These are phyloP conservation scores for Procapra przewalskii DNA, from an alignment of 2,113 vertebrate species.

Conservation along the genomic window DNA sequence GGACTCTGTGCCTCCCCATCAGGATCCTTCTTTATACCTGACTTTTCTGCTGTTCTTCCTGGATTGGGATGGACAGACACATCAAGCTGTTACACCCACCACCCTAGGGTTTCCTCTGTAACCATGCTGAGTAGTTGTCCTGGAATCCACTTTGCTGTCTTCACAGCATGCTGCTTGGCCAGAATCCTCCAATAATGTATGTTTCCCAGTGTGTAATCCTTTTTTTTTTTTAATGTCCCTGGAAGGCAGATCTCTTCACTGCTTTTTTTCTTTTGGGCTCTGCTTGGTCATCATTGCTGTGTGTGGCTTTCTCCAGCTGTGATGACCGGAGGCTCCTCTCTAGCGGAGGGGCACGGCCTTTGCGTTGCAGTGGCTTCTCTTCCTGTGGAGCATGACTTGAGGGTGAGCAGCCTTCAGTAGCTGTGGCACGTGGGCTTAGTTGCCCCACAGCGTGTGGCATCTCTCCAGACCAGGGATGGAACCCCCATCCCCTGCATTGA, in stretches of 20 bases:
- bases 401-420: background rate
- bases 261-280: background rate
- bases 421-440: background rate
- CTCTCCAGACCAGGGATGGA: background rate
- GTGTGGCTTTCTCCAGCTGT: background rate
- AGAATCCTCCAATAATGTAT: background rate
- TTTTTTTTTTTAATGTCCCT: rapidly evolving
- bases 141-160: background rate
- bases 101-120: background rate
- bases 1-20: background rate
- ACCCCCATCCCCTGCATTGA: background rate
- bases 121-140: rapidly evolving
- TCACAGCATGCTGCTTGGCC: background rate
- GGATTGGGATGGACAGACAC: background rate
- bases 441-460: background rate
- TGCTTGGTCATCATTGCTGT: background rate
- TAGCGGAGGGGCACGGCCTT: background rate
- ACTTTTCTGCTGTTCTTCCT: background rate
- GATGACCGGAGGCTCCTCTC: background rate
- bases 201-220: background rate
- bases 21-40: background rate
- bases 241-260: background rate
- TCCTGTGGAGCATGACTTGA: rapidly evolving
- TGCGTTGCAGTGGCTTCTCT: rapidly evolving
- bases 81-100: background rate